A percentile compares a stretch with the other conserved stretches of the same genome.
Evolutionary conservation across 1,140 invertebrate species (phyloP).

Genomic region (Papilio xuthus): DNA sequence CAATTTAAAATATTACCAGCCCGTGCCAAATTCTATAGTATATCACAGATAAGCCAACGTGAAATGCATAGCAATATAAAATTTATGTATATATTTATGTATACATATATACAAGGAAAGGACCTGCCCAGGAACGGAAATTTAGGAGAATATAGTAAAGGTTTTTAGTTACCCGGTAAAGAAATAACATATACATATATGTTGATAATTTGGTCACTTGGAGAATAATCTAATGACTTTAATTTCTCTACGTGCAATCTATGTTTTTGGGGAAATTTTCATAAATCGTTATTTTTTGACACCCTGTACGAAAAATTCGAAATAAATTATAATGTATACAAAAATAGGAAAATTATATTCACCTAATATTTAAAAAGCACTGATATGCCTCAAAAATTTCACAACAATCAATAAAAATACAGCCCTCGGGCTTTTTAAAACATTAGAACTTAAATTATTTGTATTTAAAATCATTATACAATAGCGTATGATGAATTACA

Average conservation of each 20-base stretch:
- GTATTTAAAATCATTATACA: slow-evolving; percentile 42
- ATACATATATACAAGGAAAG: slow-evolving; percentile 47
- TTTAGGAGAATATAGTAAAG: slow-evolving; percentile 24
- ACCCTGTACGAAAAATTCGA: slow-evolving; percentile 50
- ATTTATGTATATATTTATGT: slow-evolving; percentile 42
- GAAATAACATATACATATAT: slow-evolving; percentile 25
- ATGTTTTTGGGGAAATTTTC: slow-evolving; percentile 44
- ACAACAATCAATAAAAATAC: slow-evolving; percentile 61
- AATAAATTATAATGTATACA: slow-evolving; percentile 51
- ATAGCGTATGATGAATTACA: slow-evolving; percentile 41
- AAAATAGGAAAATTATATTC: slow-evolving; percentile 53
- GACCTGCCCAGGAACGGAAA: slow-evolving; percentile 40
- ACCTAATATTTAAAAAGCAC: slow-evolving; percentile 55
- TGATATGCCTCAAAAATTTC: slow-evolving; percentile 71
- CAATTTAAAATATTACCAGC: slow-evolving; percentile 44
- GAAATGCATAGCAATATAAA: slow-evolving; percentile 65
- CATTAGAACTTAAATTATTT: slow-evolving; percentile 38
- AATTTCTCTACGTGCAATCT: slow-evolving; percentile 45
- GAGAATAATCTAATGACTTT: slow-evolving; percentile 58
- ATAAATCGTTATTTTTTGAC: slow-evolving; percentile 47
- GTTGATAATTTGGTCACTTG: slow-evolving; percentile 68
- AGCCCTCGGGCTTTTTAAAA: slow-evolving; percentile 48
- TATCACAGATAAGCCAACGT: slow-evolving; percentile 79
- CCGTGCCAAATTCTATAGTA: slow-evolving; percentile 66
- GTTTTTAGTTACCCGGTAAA: slow-evolving; percentile 15